A percentile compares a stretch with the other conserved stretches of the same genome.
Evolutionary conservation across 37 sponge, comb jelly and placozoan species (phyloP).

Genomic region (Cliona cf. orientalis): DNA sequence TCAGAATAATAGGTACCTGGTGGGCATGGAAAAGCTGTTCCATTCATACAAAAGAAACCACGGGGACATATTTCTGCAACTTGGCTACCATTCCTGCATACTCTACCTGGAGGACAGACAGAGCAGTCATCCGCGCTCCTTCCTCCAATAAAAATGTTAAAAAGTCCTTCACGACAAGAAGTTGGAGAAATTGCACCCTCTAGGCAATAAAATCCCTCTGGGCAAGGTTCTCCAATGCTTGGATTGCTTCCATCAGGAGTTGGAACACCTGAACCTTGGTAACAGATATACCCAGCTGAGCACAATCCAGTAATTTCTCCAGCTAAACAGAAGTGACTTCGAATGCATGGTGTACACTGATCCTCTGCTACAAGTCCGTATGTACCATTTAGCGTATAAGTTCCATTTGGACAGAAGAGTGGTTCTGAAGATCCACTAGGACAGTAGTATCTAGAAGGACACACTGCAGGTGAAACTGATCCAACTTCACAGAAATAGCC

Average conservation of each 20-base stretch:
- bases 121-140: not conserved
- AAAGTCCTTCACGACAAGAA: constrained; percentile 5
- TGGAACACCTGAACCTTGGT: constrained; percentile 17
- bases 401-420: constrained; percentile 19
- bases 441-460: not conserved
- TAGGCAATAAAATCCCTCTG: constrained; percentile 13
- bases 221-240: constrained; percentile 11
- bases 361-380: not conserved
- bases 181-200: not conserved
- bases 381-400: not conserved
- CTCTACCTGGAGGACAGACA: not conserved
- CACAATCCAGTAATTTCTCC: constrained; percentile 7
- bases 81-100: not conserved
- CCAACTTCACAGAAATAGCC: not conserved
- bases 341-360: constrained; percentile 4
- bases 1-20: not conserved
- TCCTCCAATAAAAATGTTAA: constrained; percentile 1
- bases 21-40: constrained; percentile 1
- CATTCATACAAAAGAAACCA: not conserved
- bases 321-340: constrained; percentile 15
- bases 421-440: not conserved
- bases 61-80: not conserved
- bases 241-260: constrained; percentile 15
- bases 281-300: not conserved
- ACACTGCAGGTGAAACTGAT: not conserved